Evolutionary conservation across 2,113 vertebrate species (phyloP).

Genomic region (Brachypodius melanocephalos): DNA sequence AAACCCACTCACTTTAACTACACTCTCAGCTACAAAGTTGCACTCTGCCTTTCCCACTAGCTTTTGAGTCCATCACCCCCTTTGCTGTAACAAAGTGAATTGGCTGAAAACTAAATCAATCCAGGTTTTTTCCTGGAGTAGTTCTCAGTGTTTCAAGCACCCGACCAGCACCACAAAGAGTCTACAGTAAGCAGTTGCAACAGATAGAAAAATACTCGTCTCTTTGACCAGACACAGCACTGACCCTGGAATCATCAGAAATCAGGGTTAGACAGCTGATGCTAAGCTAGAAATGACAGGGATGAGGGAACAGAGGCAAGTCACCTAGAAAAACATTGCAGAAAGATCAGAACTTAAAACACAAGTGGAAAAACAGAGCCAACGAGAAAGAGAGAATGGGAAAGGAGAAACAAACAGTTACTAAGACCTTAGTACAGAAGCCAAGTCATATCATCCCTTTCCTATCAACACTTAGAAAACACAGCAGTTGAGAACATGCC

Average conservation of each 20-base stretch:
- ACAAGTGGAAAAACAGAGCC: background rate
- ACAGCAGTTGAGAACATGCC: background rate
- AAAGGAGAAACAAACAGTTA: constrained; percentile 14
- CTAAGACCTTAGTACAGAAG: background rate
- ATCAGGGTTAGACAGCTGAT: background rate
- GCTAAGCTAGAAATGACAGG: background rate
- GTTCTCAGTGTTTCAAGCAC: background rate
- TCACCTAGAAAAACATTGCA: background rate
- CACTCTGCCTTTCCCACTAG: background rate
- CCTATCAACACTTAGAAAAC: background rate
- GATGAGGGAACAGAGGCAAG: background rate
- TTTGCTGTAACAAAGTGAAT: background rate
- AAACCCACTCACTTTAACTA: background rate
- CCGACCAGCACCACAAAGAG: background rate
- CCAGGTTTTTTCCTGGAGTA: background rate
- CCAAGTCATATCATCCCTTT: background rate
- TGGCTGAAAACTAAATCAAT: background rate
- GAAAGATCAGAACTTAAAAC: background rate
- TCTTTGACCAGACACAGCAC: background rate
- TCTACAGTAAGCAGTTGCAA: background rate
- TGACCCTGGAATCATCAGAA: background rate
- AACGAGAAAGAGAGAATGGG: background rate
- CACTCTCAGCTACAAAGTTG: background rate
- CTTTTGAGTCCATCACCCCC: background rate
- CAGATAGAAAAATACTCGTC: background rate